A percentile compares a stretch with the other conserved stretches of the same genome.
Conservation (phyloP, 2,113 vertebrate species). For the Osmerus eperlanus region DNA sequence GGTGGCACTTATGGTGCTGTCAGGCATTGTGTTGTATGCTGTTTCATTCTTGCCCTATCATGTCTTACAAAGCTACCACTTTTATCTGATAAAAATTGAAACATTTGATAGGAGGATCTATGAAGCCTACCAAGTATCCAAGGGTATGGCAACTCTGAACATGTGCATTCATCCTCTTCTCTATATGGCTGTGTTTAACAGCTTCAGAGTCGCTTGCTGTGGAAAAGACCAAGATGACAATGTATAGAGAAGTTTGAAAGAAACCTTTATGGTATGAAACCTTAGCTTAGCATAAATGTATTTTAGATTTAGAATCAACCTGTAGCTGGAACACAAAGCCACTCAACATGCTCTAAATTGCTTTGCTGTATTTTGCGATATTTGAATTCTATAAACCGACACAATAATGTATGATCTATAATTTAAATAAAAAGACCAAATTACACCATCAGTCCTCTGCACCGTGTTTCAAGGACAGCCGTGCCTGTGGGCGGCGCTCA, state of each 20-base stretch:
- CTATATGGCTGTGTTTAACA: slow-evolving; percentile 75
- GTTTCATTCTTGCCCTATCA: slow-evolving; percentile 82
- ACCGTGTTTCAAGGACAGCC: too few species aligned
- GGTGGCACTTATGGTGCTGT: slow-evolving; percentile 65
- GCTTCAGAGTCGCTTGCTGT: slow-evolving; percentile 62
- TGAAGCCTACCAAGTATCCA: slow-evolving; percentile 67
- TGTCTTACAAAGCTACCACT: slow-evolving; percentile 56
- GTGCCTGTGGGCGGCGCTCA: background rate
- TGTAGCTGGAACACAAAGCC: too few species aligned
- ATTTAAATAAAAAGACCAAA: too few species aligned
- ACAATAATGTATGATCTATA: too few species aligned
- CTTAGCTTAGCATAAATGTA: background rate
- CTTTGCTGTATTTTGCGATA: too few species aligned
- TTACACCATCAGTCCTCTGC: too few species aligned
- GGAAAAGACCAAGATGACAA: slow-evolving; percentile 29
- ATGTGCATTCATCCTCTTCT: slow-evolving; percentile 83
- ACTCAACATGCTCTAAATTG: too few species aligned
- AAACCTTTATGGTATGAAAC: background rate
- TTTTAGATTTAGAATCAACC: background rate
- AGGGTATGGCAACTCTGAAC: slow-evolving; percentile 73
- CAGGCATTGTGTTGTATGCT: slow-evolving; percentile 67
- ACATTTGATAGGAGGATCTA: background rate
- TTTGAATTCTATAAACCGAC: too few species aligned
- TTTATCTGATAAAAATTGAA: background rate
- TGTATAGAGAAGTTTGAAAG: background rate